Evolutionary conservation across 1,140 invertebrate species (phyloP).

Genomic region (Heliconius nattereri): DNA sequence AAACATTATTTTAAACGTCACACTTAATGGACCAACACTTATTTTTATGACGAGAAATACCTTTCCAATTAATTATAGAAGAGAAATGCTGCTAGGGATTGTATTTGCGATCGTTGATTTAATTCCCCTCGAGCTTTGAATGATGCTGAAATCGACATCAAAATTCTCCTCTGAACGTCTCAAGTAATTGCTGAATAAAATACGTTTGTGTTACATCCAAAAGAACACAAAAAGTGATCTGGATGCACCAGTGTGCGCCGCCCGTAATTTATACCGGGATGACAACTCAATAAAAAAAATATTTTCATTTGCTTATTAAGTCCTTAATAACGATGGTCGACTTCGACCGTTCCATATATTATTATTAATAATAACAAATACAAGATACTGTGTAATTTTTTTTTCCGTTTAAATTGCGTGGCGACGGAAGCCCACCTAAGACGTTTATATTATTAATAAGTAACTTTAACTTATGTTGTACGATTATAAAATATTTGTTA

Average conservation of each 20-base stretch:
- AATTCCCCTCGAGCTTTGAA: constrained; percentile 74
- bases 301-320: constrained; percentile 81
- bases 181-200: constrained; percentile 80
- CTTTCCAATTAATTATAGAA: constrained; percentile 64
- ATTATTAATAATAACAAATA: constrained; percentile 61
- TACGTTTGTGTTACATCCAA: constrained; percentile 76
- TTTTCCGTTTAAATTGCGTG: constrained; percentile 34
- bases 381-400: constrained; percentile 25
- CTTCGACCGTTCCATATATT: constrained; percentile 61
- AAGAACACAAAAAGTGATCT: constrained; percentile 71
- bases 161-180: constrained; percentile 75
- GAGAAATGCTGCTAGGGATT: constrained; percentile 59
- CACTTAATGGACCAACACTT: constrained; percentile 27
- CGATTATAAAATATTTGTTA: neutral
- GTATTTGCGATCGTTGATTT: constrained; percentile 64
- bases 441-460: constrained; percentile 36
- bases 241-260: constrained; percentile 53
- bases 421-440: constrained; percentile 64
- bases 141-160: constrained; percentile 79
- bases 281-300: constrained; percentile 81
- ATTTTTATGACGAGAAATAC: constrained; percentile 22
- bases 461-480: neutral
- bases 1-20: constrained; percentile 19
- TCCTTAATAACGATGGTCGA: constrained; percentile 74
- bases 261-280: constrained; percentile 77